phyloP scores from a whole-genome alignment of 2,888 invertebrate species.

The Petrophora chlorosata region DNA sequence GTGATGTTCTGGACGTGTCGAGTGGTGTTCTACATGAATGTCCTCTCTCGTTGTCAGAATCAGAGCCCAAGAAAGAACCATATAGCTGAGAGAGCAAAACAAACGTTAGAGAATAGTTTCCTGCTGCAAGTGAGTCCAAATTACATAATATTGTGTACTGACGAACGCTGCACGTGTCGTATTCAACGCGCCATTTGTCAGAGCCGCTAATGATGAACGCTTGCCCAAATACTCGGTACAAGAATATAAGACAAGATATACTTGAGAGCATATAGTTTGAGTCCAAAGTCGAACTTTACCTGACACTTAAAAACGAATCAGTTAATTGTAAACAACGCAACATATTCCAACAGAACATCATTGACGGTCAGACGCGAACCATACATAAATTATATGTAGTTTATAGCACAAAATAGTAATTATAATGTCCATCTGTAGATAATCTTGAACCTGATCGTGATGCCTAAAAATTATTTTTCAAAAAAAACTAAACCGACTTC shows the following conservation, averaged over 20 bases:
- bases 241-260: neutral
- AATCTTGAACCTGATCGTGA: conserved; percentile 3
- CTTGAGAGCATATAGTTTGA: neutral
- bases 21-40: conserved; percentile 60
- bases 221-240: conserved; percentile 14
- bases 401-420: too few relatives aligned
- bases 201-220: conserved; percentile 8
- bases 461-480: too few relatives aligned
- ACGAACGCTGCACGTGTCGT: conserved; percentile 44
- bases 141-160: conserved; percentile 50
- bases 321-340: neutral
- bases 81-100: conserved; percentile 82
- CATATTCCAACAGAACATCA: neutral
- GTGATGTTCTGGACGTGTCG: conserved; percentile 8
- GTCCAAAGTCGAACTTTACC: neutral
- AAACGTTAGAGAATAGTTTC: conserved; percentile 80
- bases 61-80: conserved; percentile 81
- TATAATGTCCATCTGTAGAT: neutral
- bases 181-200: conserved; percentile 43
- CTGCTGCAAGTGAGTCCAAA: conserved; percentile 79
- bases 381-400: too few relatives aligned
- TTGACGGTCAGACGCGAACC: too few relatives aligned
- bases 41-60: conserved; percentile 77
- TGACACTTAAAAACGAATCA: neutral
- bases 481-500: too few relatives aligned